These are phyloP conservation scores for Hedychridium roseum DNA, from an alignment of 2,888 invertebrate species.

Conservation along the genomic window DNA sequence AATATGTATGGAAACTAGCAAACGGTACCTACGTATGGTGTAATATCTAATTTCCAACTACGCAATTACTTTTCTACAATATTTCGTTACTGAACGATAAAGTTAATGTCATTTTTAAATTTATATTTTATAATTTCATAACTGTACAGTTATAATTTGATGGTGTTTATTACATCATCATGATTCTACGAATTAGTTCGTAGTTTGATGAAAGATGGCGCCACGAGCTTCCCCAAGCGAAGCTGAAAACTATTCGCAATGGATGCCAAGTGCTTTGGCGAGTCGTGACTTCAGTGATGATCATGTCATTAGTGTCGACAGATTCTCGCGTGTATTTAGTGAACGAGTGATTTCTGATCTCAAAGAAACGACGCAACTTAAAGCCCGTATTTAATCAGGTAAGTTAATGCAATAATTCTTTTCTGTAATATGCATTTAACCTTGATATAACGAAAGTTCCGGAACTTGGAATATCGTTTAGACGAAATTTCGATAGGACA, in stretches of 20 bases:
- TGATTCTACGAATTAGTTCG: too few relatives aligned
- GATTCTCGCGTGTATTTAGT: conserved; percentile 1
- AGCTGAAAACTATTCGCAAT: conserved; percentile 16
- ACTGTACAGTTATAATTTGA: too few relatives aligned
- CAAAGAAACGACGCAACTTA: neutral
- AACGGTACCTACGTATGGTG: too few relatives aligned
- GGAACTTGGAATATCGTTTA: conserved; percentile 21
- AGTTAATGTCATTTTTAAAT: too few relatives aligned
- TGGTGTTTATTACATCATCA: too few relatives aligned
- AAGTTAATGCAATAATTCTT: neutral
- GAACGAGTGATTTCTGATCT: neutral
- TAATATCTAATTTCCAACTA: too few relatives aligned
- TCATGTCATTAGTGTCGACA: conserved; percentile 8
- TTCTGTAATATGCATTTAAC: neutral
- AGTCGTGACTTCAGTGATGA: conserved; percentile 17
- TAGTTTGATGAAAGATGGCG: conserved; percentile 5
- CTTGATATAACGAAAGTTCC: conserved; percentile 28
- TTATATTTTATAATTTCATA: too few relatives aligned
- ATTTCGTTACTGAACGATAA: too few relatives aligned
- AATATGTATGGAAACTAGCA: too few relatives aligned
- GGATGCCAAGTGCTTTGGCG: conserved; percentile 17
- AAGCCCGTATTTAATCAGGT: neutral
- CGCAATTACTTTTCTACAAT: too few relatives aligned
- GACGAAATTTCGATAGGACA: conserved; percentile 23
- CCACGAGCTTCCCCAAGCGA: neutral